Conservation (phyloP, 2,888 invertebrate species). For the Baccha elongata region DNA sequence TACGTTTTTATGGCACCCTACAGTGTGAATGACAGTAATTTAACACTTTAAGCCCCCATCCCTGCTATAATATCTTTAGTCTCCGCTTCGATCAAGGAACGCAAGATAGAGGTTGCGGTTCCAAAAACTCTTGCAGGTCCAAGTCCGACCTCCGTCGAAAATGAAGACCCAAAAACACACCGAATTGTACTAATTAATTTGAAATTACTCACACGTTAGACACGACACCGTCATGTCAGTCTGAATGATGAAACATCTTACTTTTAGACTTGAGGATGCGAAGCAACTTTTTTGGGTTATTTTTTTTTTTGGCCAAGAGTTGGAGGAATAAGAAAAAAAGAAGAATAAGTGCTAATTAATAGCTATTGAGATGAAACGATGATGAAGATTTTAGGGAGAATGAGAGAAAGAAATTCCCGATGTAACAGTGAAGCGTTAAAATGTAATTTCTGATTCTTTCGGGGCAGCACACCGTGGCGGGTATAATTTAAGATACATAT, state of each 20-base stretch:
- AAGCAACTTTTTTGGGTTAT: conserved; percentile 9
- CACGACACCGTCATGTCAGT: conserved; percentile 71
- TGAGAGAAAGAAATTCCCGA: conserved; percentile 49
- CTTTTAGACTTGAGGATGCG: conserved; percentile 20
- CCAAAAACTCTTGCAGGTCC: neutral
- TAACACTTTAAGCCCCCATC: conserved; percentile 42
- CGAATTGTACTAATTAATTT: conserved; percentile 73
- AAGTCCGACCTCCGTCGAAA: conserved; percentile 2
- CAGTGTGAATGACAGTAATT: conserved; percentile 71
- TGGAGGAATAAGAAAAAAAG: conserved; percentile 17
- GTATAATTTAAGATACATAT: conserved; percentile 46
- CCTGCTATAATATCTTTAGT: neutral
- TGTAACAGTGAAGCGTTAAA: conserved; percentile 58
- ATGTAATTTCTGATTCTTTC: conserved; percentile 45
- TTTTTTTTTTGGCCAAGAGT: conserved; percentile 17
- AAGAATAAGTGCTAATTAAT: conserved; percentile 69
- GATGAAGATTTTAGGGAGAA: conserved; percentile 59
- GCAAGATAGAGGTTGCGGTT: conserved; percentile 31
- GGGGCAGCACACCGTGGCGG: conserved; percentile 11
- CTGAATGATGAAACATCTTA: conserved; percentile 67
- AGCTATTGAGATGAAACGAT: conserved; percentile 47
- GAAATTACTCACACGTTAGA: conserved; percentile 73
- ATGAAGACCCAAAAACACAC: conserved; percentile 47
- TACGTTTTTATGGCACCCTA: conserved; percentile 66
- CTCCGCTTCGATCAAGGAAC: no score